phyloP scores from a whole-genome alignment of 2,113 vertebrate genomes.

The Serilophus lunatus region DNA sequence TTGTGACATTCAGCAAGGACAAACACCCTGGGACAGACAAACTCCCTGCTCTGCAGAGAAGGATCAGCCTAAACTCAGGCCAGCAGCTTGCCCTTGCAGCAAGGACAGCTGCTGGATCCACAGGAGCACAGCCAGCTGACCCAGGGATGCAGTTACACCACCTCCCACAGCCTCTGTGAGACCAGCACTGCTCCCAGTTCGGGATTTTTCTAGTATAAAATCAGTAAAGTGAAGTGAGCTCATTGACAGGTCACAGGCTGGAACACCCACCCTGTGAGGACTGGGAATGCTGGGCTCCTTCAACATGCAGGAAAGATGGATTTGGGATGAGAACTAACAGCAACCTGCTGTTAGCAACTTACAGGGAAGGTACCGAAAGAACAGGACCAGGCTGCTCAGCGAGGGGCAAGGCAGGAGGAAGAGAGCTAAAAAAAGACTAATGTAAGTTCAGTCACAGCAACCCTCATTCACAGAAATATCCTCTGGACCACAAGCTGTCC shows the following conservation, averaged over 20 bases:
- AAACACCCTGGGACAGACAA: neutral
- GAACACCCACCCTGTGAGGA: neutral
- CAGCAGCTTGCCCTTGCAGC: neutral
- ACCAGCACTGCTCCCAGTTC: neutral
- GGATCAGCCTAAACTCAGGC: fast-evolving
- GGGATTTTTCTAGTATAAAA: neutral
- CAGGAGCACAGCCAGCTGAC: neutral
- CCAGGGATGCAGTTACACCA: no score
- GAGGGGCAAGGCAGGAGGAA: neutral
- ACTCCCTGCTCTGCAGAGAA: neutral
- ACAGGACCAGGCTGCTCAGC: neutral
- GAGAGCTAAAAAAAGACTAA: neutral
- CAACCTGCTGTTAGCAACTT: neutral
- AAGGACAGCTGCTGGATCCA: neutral
- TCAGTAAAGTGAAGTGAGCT: neutral
- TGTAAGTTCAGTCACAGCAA: neutral
- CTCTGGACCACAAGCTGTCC: neutral
- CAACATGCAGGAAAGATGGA: neutral
- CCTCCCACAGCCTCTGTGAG: fast-evolving
- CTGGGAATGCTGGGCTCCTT: neutral
- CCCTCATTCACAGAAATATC: neutral
- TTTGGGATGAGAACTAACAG: neutral
- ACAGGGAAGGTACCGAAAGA: neutral
- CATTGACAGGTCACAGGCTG: neutral
- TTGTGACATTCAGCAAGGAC: neutral